Conservation (phyloP, 2,797 vertebrate genomes). For the Lagothrix lagotricha region DNA sequence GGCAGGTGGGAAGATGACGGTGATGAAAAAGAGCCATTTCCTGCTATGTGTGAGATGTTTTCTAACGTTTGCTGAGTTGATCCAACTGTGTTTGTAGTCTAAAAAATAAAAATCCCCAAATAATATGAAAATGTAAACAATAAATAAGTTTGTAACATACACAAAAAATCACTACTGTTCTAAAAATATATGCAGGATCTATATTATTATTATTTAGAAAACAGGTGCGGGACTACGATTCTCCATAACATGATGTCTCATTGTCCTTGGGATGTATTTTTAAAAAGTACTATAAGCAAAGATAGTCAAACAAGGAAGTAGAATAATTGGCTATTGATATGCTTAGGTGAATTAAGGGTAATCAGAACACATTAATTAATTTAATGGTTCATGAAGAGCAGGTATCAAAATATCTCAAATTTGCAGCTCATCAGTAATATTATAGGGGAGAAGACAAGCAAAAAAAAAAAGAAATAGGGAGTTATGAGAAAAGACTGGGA, state of each 20-base stretch:
- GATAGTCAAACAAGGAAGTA: slow-evolving; percentile 24
- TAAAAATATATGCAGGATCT: slow-evolving; percentile 1
- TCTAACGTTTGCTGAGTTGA: slow-evolving; percentile 90
- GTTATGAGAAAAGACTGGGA: neutral
- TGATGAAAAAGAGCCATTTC: slow-evolving; percentile 88
- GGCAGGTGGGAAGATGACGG: slow-evolving; percentile 89
- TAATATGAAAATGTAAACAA: slow-evolving; percentile 21
- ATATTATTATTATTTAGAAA: slow-evolving; percentile 19
- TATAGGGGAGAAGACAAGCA: neutral
- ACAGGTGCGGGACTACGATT: neutral
- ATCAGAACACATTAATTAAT: slow-evolving; percentile 48
- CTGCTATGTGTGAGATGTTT: slow-evolving; percentile 86
- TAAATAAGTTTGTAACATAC: slow-evolving; percentile 3
- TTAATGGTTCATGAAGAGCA: neutral
- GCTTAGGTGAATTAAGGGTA: neutral
- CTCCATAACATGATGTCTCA: neutral
- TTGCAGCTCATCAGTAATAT: slow-evolving; percentile 22
- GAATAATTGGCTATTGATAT: slow-evolving; percentile 21
- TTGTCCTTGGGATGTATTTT: neutral
- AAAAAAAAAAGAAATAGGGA: neutral
- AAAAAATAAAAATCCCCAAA: slow-evolving; percentile 66
- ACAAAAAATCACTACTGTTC: slow-evolving; percentile 29
- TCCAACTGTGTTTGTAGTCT: slow-evolving; percentile 91
- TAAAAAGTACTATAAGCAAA: slow-evolving; percentile 31
- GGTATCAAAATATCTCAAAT: slow-evolving; percentile 30